Evolutionary conservation across 2,888 invertebrate species (phyloP).

Genomic region (Glaucopsyche alexis): DNA sequence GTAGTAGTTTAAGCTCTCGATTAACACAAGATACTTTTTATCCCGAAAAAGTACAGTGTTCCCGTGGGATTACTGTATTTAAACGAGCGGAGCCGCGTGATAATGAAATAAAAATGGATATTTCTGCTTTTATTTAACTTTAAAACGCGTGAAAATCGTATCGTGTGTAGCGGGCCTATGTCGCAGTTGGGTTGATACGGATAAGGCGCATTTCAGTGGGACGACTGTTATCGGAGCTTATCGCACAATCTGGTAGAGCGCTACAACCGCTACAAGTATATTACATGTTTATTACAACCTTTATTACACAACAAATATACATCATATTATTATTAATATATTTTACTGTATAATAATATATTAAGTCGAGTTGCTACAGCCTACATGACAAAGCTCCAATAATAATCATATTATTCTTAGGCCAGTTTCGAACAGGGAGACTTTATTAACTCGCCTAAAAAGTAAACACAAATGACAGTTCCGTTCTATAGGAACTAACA

Average conservation of each 20-base stretch:
- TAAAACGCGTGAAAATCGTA: not conserved
- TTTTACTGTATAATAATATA: not conserved
- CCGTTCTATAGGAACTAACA: not conserved
- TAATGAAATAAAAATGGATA: too few species aligned
- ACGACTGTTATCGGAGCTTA: constrained; percentile 50
- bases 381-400: not conserved
- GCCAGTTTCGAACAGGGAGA: not conserved
- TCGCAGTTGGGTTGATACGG: constrained; percentile 41
- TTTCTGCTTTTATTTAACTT: too few species aligned
- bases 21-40: too few species aligned
- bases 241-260: constrained; percentile 67
- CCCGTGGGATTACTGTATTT: too few species aligned
- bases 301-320: constrained; percentile 3
- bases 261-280: constrained; percentile 63
- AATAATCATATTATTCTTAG: not conserved
- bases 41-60: too few species aligned
- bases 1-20: too few species aligned
- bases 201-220: constrained; percentile 50
- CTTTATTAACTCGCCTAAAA: not conserved
- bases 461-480: not conserved
- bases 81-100: too few species aligned
- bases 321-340: not conserved
- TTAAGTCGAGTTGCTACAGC: not conserved
- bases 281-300: constrained; percentile 46
- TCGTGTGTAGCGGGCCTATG: not conserved